A percentile compares a stretch with the other conserved stretches of the same genome.
Conservation (phyloP, 2,113 vertebrate species). For the Vireo altiloquus region DNA sequence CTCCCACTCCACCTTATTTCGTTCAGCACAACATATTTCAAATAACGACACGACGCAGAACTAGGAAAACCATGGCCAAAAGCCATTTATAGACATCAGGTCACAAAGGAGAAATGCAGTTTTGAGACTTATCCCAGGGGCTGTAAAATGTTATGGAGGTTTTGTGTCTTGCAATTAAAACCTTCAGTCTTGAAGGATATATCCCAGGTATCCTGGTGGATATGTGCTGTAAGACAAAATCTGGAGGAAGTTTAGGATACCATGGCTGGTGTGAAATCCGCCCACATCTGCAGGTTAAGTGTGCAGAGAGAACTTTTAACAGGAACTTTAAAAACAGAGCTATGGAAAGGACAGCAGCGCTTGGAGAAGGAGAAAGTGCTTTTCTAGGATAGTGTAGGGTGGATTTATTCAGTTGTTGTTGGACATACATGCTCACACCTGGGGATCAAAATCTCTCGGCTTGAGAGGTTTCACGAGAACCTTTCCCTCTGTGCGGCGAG, state of each 20-base stretch:
- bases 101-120: neutral
- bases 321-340: neutral
- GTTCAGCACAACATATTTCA: neutral
- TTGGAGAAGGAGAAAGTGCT: neutral
- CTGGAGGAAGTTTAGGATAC: neutral
- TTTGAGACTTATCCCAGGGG: neutral
- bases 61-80: neutral
- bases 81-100: neutral
- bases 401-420: neutral
- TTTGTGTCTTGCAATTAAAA: neutral
- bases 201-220: neutral
- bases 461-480: neutral
- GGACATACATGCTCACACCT: neutral
- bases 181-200: neutral
- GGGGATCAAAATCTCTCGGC: neutral
- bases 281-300: no score
- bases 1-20: rapidly evolving
- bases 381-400: neutral
- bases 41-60: neutral
- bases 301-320: neutral
- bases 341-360: neutral
- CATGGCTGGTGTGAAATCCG: neutral
- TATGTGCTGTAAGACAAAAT: neutral
- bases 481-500: neutral
- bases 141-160: neutral